Conservation (phyloP, 2,113 vertebrate species). For the Grammomys dolichurus region DNA sequence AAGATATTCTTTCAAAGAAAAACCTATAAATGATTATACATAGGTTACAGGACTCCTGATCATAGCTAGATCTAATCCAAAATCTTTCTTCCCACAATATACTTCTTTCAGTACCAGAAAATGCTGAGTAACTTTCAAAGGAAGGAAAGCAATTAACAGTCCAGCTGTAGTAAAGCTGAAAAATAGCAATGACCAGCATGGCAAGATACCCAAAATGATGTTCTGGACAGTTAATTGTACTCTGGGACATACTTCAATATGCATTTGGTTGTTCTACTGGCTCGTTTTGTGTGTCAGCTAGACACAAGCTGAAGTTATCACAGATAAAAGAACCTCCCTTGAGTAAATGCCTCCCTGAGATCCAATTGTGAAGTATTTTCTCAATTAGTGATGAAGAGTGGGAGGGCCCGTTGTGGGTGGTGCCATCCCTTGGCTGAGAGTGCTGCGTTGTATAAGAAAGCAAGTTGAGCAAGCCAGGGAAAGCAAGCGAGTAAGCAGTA, state of each 20-base stretch:
- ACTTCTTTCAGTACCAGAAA: too few relatives aligned
- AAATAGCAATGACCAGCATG: not conserved
- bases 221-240: not conserved
- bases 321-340: too few relatives aligned
- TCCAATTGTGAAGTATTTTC: too few relatives aligned
- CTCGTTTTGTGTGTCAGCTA: too few relatives aligned
- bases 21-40: not conserved
- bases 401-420: too few relatives aligned
- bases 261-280: not conserved
- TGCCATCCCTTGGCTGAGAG: too few relatives aligned
- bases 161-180: not conserved
- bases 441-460: too few relatives aligned
- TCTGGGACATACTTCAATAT: not conserved
- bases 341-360: too few relatives aligned
- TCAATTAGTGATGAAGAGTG: too few relatives aligned
- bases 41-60: fast-evolving
- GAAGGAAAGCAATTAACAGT: not conserved
- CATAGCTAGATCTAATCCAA: not conserved
- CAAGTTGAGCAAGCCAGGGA: too few relatives aligned
- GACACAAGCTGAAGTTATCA: too few relatives aligned
- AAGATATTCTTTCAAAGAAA: not conserved
- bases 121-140: not conserved
- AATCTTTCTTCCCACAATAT: not conserved
- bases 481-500: too few relatives aligned
- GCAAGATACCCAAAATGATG: not conserved